phyloP scores from a whole-genome alignment of 2,888 invertebrate species.

The Boloria selene region DNA sequence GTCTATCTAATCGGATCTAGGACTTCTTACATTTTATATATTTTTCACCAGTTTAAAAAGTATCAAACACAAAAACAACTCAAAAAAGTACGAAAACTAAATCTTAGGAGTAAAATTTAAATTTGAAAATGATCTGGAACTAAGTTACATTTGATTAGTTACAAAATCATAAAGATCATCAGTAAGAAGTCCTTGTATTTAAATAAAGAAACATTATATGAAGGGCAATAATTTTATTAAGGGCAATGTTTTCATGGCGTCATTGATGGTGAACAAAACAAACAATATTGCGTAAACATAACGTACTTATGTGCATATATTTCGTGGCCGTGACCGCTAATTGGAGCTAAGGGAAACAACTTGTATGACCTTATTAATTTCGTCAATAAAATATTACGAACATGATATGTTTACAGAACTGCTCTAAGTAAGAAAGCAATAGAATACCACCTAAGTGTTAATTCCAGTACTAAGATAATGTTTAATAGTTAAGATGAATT shows the following conservation, averaged over 20 bases:
- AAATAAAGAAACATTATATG: too few relatives aligned
- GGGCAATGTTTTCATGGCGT: slow-evolving; percentile 1
- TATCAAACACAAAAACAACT: too few relatives aligned
- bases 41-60: too few relatives aligned
- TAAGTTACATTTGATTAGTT: too few relatives aligned
- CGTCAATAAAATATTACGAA: neutral
- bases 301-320: neutral
- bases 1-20: too few relatives aligned
- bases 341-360: neutral
- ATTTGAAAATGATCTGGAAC: too few relatives aligned
- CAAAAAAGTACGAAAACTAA: too few relatives aligned
- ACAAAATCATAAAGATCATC: too few relatives aligned
- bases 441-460: neutral
- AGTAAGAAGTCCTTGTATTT: too few relatives aligned
- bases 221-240: neutral
- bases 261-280: neutral
- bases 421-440: neutral
- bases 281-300: slow-evolving; percentile 1
- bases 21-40: too few relatives aligned
- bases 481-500: too few relatives aligned
- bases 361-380: neutral
- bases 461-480: neutral
- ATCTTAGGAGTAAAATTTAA: too few relatives aligned
- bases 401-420: neutral
- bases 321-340: slow-evolving; percentile 3